Evolutionary conservation across 1,140 invertebrate genomes (phyloP), one percentile per base, ranked within the genome.

Genomic region (Ruditapes philippinarum): DNA sequence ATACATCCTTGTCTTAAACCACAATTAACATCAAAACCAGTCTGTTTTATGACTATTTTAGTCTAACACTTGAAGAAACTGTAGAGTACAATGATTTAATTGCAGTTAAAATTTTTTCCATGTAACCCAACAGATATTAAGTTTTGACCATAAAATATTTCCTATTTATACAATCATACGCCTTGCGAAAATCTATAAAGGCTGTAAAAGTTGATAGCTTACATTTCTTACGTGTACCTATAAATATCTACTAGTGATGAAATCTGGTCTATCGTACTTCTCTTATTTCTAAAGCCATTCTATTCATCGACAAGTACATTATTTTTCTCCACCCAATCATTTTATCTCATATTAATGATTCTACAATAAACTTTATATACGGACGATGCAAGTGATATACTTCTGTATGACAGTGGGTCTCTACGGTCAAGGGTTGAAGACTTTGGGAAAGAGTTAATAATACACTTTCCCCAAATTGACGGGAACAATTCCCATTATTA

Each of bases 361-460:
- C 17, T 45, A 78, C 57, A 82, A 82, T 62, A 82, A 22, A 65
- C 17, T 36, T 82, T 82, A 49, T 57, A 80, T 22, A 33, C 17
- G 1, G 19, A 12, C 3, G 45, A 31, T 1, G 49, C 38, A 7
- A 82, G 60, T 3, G 60, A 7, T 38, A 62, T 82, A 45, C 80
- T 57, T 42, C 80, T 62, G 33, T 82, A 82, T n/a, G 51, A 57
- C n/a, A 82, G 31, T 3, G 88, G 88, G 31, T 89, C 88, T 83
- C 57, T 70, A 60, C 19, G 49, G 33, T 89, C 79, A 17, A 28
- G 28, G 7, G 65, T 22, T 19, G n/a, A 25, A 33, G 62, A 60
- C 57, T 89, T 89, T n/a, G 70, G 88, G 25, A 89, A 84, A 25
- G 88, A 80, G 28, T 84, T 49, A 14, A 89, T 89, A 25, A 84